Conservation (phyloP, 1,140 invertebrate genomes). For the Neuroterus valhalla region DNA sequence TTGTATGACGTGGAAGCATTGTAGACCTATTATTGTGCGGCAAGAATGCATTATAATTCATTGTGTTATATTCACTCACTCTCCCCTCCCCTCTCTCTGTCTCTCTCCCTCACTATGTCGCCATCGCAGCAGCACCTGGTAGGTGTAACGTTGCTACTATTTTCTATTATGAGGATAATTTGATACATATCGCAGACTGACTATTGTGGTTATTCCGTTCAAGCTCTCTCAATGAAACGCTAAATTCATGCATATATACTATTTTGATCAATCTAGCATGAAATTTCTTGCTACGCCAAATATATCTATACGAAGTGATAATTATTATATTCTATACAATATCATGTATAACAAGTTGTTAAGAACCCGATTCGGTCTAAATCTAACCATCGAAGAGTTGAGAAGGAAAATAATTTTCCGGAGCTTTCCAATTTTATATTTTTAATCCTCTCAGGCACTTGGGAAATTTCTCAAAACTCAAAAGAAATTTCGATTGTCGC, state of each 20-base stretch:
- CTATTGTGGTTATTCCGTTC: conserved; percentile 41
- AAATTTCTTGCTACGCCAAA: background rate
- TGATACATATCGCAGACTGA: conserved; percentile 72
- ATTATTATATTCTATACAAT: too few relatives aligned
- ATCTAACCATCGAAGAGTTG: too few relatives aligned
- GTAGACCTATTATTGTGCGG: conserved; percentile 68
- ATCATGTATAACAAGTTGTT: too few relatives aligned
- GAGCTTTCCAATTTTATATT: too few relatives aligned
- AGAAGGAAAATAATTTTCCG: too few relatives aligned
- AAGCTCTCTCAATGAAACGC: background rate
- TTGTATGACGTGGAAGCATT: conserved; percentile 66
- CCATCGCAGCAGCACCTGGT: conserved; percentile 68
- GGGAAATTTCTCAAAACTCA: too few relatives aligned
- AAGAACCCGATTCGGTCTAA: too few relatives aligned
- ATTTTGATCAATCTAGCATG: background rate
- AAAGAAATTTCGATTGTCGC: too few relatives aligned
- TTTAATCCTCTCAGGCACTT: too few relatives aligned
- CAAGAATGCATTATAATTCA: conserved; percentile 70
- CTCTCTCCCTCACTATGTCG: conserved; percentile 28
- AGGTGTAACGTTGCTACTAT: conserved; percentile 75
- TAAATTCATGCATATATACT: background rate
- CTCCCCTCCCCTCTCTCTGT: conserved; percentile 15
- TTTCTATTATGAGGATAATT: conserved; percentile 75
- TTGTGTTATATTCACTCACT: conserved; percentile 62
- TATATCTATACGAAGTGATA: background rate